Conservation (phyloP, 2,797 vertebrate genomes). For the Enteromius fasciolatus region DNA sequence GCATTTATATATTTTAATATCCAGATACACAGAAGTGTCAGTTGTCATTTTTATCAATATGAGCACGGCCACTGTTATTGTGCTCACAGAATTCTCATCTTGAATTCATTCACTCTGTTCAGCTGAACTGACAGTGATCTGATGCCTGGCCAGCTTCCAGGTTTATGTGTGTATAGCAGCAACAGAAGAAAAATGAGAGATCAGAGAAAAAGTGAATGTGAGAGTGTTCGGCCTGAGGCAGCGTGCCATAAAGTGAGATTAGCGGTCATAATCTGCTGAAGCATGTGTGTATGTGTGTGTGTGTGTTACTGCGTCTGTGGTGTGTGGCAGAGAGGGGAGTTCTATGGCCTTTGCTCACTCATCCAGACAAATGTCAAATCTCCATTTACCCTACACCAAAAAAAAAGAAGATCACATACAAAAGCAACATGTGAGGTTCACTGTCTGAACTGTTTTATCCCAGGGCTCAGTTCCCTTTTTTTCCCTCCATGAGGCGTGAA, state of each 20-base stretch:
- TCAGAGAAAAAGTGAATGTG: constrained; percentile 41
- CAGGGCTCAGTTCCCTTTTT: not conserved
- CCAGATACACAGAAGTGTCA: constrained; percentile 44
- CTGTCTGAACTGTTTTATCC: constrained; percentile 1
- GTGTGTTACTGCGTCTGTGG: constrained; percentile 27
- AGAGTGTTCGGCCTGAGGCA: constrained; percentile 16
- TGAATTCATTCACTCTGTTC: constrained; percentile 17
- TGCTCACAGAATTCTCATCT: constrained; percentile 11
- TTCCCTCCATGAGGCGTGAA: not conserved
- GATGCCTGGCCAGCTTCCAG: constrained; percentile 32
- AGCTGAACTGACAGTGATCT: constrained; percentile 30
- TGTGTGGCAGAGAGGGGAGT: constrained; percentile 18
- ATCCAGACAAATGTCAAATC: constrained; percentile 36
- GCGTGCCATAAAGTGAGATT: constrained; percentile 45
- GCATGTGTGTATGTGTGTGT: constrained; percentile 45
- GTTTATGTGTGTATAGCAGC: constrained; percentile 2
- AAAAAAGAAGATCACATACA: not conserved
- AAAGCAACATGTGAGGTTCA: constrained; percentile 30
- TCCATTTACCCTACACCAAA: constrained; percentile 12
- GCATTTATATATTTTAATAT: constrained; percentile 56
- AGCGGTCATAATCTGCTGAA: constrained; percentile 37
- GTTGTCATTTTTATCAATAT: not conserved
- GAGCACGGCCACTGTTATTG: not conserved
- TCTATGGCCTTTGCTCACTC: constrained; percentile 23
- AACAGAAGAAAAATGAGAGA: constrained; percentile 26